A percentile compares a stretch with the other conserved stretches of the same genome.
phyloP scores from a whole-genome alignment of 2,888 invertebrate species.

The Pteria penguin region DNA sequence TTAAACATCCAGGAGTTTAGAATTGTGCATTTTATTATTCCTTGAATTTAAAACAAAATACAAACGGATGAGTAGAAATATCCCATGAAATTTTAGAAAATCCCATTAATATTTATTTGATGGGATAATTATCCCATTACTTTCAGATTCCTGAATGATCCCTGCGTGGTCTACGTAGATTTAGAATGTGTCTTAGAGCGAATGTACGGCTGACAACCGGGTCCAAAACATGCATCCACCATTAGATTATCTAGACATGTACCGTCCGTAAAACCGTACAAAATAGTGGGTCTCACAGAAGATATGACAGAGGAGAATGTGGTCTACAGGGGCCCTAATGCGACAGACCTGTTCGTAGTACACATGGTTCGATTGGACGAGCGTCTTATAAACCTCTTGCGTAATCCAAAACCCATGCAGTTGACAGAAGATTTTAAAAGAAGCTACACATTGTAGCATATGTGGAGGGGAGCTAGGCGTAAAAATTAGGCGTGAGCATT shows the following conservation, averaged over 20 bases:
- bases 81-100: too few species aligned
- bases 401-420: not conserved
- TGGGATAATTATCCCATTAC: not conserved
- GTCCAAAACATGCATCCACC: not conserved
- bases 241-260: slow-evolving; percentile 7
- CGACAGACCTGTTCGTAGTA: not conserved
- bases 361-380: slow-evolving; percentile 13
- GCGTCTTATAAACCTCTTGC: not conserved
- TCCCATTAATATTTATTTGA: too few species aligned
- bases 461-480: not conserved
- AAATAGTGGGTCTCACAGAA: not conserved
- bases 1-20: too few species aligned
- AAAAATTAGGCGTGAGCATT: slow-evolving; percentile 28
- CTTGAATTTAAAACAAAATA: too few species aligned
- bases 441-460: not conserved
- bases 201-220: slow-evolving; percentile 9
- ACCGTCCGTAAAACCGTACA: not conserved
- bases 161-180: slow-evolving; percentile 22
- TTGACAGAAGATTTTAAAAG: not conserved
- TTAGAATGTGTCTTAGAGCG: slow-evolving; percentile 13
- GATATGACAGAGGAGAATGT: slow-evolving; percentile 12
- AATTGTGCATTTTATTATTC: too few species aligned
- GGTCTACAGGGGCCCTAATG: slow-evolving; percentile 26
- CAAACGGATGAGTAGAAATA: too few species aligned
- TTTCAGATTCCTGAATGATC: not conserved